phyloP scores from a whole-genome alignment of 2,888 invertebrate species.

The Agapostemon virescens region DNA sequence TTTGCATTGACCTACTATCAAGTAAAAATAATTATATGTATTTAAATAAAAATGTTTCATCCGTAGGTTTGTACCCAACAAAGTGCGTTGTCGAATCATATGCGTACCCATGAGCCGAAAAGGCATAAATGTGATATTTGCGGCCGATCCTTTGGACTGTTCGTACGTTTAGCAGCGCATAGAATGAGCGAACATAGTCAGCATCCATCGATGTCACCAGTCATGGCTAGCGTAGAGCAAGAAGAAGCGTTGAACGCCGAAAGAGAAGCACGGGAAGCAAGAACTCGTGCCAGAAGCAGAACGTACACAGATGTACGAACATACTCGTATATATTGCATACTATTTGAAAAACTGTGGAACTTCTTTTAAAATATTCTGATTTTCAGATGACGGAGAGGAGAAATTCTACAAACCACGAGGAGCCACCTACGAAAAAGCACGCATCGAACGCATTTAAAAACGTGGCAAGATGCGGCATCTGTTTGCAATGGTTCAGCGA shows the following conservation, averaged over 20 bases:
- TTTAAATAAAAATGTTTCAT: not conserved
- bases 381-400: slow-evolving; percentile 65
- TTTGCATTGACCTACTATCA: not conserved
- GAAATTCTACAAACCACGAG: slow-evolving; percentile 60
- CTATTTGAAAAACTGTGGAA: not conserved
- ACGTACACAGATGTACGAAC: slow-evolving; percentile 67
- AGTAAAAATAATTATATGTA: not conserved
- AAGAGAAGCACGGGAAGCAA: slow-evolving; percentile 72
- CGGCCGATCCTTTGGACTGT: slow-evolving; percentile 74
- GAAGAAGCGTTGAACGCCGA: slow-evolving; percentile 75
- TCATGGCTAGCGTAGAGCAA: slow-evolving; percentile 72
- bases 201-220: slow-evolving; percentile 68
- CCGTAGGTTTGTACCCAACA: slow-evolving; percentile 74
- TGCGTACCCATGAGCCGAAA: slow-evolving; percentile 77
- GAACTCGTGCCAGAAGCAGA: slow-evolving; percentile 64
- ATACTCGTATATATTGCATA: not conserved
- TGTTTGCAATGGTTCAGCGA: slow-evolving; percentile 74
- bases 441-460: slow-evolving; percentile 62
- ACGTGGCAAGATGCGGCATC: slow-evolving; percentile 74
- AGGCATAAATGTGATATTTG: slow-evolving; percentile 76
- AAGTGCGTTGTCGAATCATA: slow-evolving; percentile 76
- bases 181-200: slow-evolving; percentile 73
- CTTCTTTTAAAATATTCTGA: slow-evolving; percentile 6
- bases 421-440: slow-evolving; percentile 64
- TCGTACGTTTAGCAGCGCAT: slow-evolving; percentile 74